These are phyloP conservation scores for Telmatochromis brichardi DNA, from an alignment of 2,113 vertebrate species.

Conservation along the genomic window DNA sequence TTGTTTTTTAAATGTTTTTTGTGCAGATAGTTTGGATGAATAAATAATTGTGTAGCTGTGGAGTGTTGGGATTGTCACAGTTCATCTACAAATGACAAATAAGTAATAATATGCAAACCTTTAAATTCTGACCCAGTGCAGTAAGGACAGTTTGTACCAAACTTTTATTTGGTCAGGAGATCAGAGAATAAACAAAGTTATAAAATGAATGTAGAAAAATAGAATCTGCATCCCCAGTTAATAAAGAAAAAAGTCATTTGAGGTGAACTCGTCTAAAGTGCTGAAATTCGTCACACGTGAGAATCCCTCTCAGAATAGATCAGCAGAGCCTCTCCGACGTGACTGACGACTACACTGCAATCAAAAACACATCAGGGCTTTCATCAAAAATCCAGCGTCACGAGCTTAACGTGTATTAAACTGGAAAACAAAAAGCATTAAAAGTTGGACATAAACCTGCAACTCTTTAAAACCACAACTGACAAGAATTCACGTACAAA, in stretches of 20 bases:
- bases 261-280: neutral
- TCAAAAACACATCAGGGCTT: neutral
- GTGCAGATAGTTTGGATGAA: neutral
- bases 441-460: neutral
- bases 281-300: neutral
- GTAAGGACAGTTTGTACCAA: neutral
- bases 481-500: neutral
- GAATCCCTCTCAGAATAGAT: slow-evolving; percentile 74
- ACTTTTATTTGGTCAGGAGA: neutral
- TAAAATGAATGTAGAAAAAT: neutral
- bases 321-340: slow-evolving; percentile 80
- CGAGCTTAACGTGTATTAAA: neutral
- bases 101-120: neutral
- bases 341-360: slow-evolving; percentile 80
- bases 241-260: neutral
- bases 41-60: neutral
- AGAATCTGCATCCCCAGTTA: neutral
- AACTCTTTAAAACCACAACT: neutral
- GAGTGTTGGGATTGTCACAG: neutral
- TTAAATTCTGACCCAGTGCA: neutral
- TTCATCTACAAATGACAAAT: neutral
- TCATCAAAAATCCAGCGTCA: neutral
- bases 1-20: neutral
- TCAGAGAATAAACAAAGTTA: neutral
- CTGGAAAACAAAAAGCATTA: neutral